These are phyloP conservation scores for Drosophila anomelani DNA, from an alignment of 2,888 invertebrate genomes.

Conservation along the genomic window DNA sequence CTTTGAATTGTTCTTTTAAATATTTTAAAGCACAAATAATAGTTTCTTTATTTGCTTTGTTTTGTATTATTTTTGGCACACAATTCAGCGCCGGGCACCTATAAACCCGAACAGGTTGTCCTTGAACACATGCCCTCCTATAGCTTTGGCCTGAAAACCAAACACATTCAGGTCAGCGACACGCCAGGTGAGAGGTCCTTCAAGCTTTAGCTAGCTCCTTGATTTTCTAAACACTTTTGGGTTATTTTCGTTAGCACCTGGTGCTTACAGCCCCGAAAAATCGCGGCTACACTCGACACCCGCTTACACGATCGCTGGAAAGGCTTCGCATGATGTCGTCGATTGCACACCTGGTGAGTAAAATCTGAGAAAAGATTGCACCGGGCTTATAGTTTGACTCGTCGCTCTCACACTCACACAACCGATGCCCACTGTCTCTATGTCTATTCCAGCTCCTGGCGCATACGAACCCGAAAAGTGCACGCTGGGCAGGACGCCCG, in stretches of 20 bases:
- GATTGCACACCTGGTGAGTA: constrained; percentile 76
- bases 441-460: constrained; percentile 85
- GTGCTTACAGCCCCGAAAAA: constrained; percentile 86
- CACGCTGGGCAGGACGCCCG: constrained; percentile 87
- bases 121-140: constrained; percentile 88
- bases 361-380: neutral
- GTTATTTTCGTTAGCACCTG: constrained; percentile 82
- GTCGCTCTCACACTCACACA: neutral
- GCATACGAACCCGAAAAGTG: constrained; percentile 87
- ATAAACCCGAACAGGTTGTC: constrained; percentile 86
- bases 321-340: constrained; percentile 84
- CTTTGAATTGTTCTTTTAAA: too few species aligned
- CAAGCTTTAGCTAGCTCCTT: neutral
- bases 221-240: neutral
- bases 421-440: neutral
- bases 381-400: neutral
- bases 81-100: constrained; percentile 85
- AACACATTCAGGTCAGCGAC: constrained; percentile 86
- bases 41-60: constrained; percentile 1
- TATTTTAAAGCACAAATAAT: neutral
- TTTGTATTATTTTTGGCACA: constrained; percentile 3
- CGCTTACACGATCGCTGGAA: constrained; percentile 86
- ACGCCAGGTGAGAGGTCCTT: constrained; percentile 83
- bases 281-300: constrained; percentile 86
- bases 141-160: constrained; percentile 90